A percentile compares a stretch with the other conserved stretches of the same genome.
phyloP scores from a whole-genome alignment of 1,140 invertebrate species.

The Cheumatopsyche charites region DNA sequence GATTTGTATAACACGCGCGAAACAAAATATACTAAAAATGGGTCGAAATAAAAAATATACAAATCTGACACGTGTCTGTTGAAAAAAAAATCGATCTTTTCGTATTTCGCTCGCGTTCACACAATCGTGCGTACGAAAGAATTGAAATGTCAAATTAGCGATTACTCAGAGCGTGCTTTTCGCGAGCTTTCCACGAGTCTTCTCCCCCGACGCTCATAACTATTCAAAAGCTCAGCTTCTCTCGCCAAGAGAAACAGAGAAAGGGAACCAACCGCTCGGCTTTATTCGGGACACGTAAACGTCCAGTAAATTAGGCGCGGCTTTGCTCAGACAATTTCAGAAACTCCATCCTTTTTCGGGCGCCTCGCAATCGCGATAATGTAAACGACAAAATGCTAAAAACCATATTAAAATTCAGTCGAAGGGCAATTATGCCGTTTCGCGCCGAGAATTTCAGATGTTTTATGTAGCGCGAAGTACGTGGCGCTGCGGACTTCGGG shows the following conservation, averaged over 20 bases:
- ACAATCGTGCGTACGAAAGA: neutral
- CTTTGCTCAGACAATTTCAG: conserved; percentile 37
- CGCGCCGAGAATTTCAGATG: no score
- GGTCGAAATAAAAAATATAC: no score
- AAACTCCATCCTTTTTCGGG: conserved; percentile 33
- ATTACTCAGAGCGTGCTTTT: neutral
- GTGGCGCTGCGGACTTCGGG: no score
- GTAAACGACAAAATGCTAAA: conserved; percentile 10
- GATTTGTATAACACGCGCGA: no score
- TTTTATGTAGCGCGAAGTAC: no score
- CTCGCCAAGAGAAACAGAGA: conserved; percentile 1
- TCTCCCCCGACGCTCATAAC: conserved; percentile 7
- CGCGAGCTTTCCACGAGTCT: neutral
- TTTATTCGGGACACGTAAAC: conserved; percentile 43
- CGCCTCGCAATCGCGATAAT: neutral
- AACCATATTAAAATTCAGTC: conserved; percentile 9
- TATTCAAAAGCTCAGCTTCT: conserved; percentile 6
- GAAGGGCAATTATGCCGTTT: conserved; percentile 4
- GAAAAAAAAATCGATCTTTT: no score
- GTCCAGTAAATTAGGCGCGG: conserved; percentile 46
- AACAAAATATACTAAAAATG: no score
- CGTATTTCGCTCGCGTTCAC: no score
- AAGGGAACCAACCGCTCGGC: no score
- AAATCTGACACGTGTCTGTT: no score
- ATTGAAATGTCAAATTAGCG: neutral